A percentile compares a stretch with the other conserved stretches of the same genome.
These are phyloP conservation scores for Strix aluco DNA, from an alignment of 2,113 vertebrate genomes.

Conservation along the genomic window DNA sequence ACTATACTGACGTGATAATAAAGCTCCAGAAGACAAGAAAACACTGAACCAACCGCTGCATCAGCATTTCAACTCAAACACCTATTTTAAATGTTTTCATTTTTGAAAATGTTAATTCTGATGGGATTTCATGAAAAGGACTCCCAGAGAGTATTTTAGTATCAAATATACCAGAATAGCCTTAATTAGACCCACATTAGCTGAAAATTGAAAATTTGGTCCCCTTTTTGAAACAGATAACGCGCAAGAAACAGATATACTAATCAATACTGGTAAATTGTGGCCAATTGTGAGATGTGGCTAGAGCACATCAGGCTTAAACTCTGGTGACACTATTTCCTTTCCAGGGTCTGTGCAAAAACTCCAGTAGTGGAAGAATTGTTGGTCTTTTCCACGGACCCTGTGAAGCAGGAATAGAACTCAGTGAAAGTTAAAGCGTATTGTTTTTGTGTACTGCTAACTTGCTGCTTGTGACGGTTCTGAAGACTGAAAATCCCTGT, in stretches of 20 bases:
- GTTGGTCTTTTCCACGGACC: background rate
- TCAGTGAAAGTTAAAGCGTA: background rate
- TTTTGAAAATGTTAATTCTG: slow-evolving; percentile 80
- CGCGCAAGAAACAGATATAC: background rate
- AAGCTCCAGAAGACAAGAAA: background rate
- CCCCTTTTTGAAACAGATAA: slow-evolving; percentile 53
- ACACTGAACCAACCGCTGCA: slow-evolving; percentile 10
- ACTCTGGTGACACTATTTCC: slow-evolving; percentile 20
- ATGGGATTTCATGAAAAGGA: slow-evolving; percentile 69
- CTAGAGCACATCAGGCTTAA: background rate
- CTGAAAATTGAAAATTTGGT: slow-evolving; percentile 66
- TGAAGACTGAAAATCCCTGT: slow-evolving; percentile 58
- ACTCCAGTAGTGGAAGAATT: background rate
- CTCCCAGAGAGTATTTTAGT: slow-evolving; percentile 80
- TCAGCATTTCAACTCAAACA: slow-evolving; percentile 62
- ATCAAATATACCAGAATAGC: slow-evolving; percentile 76
- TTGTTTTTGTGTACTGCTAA: slow-evolving; percentile 54
- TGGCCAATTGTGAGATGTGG: background rate
- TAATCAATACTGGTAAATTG: background rate
- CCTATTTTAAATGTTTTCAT: slow-evolving; percentile 76
- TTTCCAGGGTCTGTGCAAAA: slow-evolving; percentile 21
- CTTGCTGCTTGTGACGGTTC: slow-evolving; percentile 55
- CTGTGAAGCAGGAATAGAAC: background rate
- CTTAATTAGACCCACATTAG: slow-evolving; percentile 77
- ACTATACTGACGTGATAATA: slow-evolving; percentile 92